These are phyloP conservation scores for Norana najaformis DNA, from an alignment of 2,888 invertebrate genomes.

Conservation along the genomic window DNA sequence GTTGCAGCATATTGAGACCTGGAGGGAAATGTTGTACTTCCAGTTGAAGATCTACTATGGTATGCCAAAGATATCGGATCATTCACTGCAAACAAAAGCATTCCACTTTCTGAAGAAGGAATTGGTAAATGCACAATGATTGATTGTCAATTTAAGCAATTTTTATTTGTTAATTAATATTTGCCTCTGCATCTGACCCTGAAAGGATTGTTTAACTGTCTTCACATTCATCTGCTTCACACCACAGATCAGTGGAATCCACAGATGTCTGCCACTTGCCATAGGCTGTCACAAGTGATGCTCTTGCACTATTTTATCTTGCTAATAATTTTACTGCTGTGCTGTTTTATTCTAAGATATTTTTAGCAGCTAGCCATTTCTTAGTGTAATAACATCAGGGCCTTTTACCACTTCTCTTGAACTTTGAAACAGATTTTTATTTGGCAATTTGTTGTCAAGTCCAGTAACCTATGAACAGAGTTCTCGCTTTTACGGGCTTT, in stretches of 20 bases:
- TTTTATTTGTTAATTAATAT: neutral
- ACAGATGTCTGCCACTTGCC: neutral
- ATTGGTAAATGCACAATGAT: neutral
- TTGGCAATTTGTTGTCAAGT: too few relatives aligned
- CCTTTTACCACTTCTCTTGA: too few relatives aligned
- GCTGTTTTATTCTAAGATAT: too few relatives aligned
- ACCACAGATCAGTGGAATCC: too few relatives aligned
- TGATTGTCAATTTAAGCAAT: neutral
- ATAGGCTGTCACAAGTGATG: neutral
- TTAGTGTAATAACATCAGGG: too few relatives aligned
- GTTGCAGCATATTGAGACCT: neutral
- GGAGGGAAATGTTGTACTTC: conserved; percentile 13
- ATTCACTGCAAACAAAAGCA: neutral
- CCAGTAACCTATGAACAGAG: neutral
- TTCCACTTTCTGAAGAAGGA: neutral
- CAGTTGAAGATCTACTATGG: neutral
- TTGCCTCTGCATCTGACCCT: neutral
- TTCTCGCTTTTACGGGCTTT: neutral
- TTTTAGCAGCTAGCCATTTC: too few relatives aligned
- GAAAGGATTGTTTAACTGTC: neutral
- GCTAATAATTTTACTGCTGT: too few relatives aligned
- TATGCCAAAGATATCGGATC: neutral
- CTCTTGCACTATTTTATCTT: too few relatives aligned
- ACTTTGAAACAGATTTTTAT: too few relatives aligned
- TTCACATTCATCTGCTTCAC: neutral